Base-by-base conservation (phyloP, 1,140 invertebrate species). In the Penaeus vannamei region DNA sequence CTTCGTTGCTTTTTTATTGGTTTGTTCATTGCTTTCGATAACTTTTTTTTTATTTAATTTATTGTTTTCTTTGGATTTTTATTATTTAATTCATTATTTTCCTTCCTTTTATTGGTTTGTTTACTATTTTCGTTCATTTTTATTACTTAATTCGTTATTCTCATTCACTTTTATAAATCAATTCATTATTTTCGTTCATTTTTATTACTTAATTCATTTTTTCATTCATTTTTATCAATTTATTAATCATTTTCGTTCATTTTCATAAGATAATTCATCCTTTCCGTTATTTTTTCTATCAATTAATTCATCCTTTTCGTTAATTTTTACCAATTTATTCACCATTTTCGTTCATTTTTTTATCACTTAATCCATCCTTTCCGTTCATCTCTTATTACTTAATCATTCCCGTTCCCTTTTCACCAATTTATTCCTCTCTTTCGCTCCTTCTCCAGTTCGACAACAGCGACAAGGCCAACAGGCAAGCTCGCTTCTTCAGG, bases 401-500 rank as follows among this genome's bases (percentile, higher is more conserved):
- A 3, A 2, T 66, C 14, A 23, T 26, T 12, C 79, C 12, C 26
- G 20, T 53, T 81, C 46, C 79, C n/a, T 46, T 26, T 61, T 26
- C 22, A 60, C 5, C 20, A 62, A 1, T n/a, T 62, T 53, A 53
- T 46, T 42, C 60, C n/a, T 66, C n/a, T 53, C 32, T 36, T 64
- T 61, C 60, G n/a, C 26, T 81, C 36, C 72, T 23, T 36, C 46
- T 60, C 72, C 80, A 87, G 86, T 66, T 87, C 42, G 66, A 87
- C 23, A 66, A 64, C 23, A 59, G 77, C 23, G 77, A 81, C 53
- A 36, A 80, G 23, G 29, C 61, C 26, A 59, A 59, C 42, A 69
- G 59, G 64, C 79, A 82, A 26, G 53, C 79, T 61, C n/a, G 79
- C 22, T 80, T 87, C 60, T 87, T 87, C 86, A n/a, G 42, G 17